phyloP scores from a whole-genome alignment of 2,113 vertebrate species.

The Datnioides undecimradiatus region DNA sequence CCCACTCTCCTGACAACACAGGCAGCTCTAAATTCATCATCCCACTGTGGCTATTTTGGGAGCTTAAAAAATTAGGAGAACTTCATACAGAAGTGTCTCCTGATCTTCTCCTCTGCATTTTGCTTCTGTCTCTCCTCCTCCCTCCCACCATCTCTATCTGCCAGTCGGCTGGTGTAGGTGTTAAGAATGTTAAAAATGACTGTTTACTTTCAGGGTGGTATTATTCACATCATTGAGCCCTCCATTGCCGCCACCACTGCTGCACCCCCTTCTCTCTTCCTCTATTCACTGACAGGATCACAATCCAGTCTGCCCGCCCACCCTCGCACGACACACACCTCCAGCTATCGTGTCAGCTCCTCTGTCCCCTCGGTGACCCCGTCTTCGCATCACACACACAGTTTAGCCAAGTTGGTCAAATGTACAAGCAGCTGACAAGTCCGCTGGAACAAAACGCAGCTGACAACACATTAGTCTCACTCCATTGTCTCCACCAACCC shows the following conservation, averaged over 20 bases:
- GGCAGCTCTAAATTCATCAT: slow-evolving; percentile 60
- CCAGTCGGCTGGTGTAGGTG: slow-evolving; percentile 73
- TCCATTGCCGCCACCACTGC: slow-evolving; percentile 1
- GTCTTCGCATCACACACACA: slow-evolving; percentile 47
- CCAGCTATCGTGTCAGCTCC: slow-evolving; percentile 65
- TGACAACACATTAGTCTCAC: slow-evolving; percentile 41
- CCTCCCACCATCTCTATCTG: slow-evolving; percentile 41
- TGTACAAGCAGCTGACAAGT: slow-evolving; percentile 52
- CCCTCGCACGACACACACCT: slow-evolving; percentile 41
- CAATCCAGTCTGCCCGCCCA: slow-evolving; percentile 47
- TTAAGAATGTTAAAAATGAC: slow-evolving; percentile 62
- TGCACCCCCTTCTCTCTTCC: not conserved
- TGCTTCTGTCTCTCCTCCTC: slow-evolving; percentile 29
- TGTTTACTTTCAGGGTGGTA: slow-evolving; percentile 72
- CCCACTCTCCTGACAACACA: slow-evolving; percentile 59
- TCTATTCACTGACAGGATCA: slow-evolving; percentile 52
- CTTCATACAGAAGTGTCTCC: slow-evolving; percentile 49
- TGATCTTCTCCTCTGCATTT: slow-evolving; percentile 37
- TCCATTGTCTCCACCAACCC: slow-evolving; percentile 40
- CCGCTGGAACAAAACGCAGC: slow-evolving; percentile 33
- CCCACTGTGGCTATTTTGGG: slow-evolving; percentile 69
- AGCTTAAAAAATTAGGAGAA: slow-evolving; percentile 64
- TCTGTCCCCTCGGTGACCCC: slow-evolving; percentile 79
- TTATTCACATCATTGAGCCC: slow-evolving; percentile 72
- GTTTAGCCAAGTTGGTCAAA: slow-evolving; percentile 51